Evolutionary conservation across 2,888 invertebrate species (phyloP), one percentile per base, ranked within the genome.

Genomic region (Erebia palarica): DNA sequence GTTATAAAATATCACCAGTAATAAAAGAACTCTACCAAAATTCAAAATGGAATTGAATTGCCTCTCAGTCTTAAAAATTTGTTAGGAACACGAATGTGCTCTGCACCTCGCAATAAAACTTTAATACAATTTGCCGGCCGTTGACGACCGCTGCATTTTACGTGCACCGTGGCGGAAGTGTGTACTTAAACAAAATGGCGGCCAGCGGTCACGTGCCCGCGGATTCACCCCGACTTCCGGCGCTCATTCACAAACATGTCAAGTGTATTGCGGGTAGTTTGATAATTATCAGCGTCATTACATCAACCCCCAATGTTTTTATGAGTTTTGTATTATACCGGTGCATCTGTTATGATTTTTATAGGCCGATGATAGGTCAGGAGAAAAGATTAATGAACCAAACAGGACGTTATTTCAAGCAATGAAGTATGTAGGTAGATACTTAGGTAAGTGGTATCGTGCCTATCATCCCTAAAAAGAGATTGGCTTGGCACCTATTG

Each of bases 171-270:
- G 75, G 83, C 91, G 92, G 92, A 92, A 91, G 88, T 87, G 82
- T 79, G 84, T 89, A 87, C 88, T 91, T 89, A 88, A 85, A 86
- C 91, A 92, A 92, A 89, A 92, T 92, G 91, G 92, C 90, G 78
- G 87, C 79, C 78, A 86, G 81, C 78, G 84, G 88, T 90, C 90
- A 91, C 91, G 91, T 91, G 90, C 89, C 91, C 86, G 77, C 83
- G 90, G 92, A 92, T 92, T 86, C 92, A 91, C 91, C 90, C 89
- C 86, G 86, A 80, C 86, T 91, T 92, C 91, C 91, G 91, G 89
- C 77, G 79, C 78, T 84, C 84, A 84, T 86, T 85, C 82, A 83
- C 82, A 86, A 87, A 87, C 88, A 88, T 88, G 89, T 91, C 91
- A 89, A 91, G 92, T 91, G 90, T 84, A 85, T 85, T 84, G 84